Base-by-base conservation (phyloP, 2,888 invertebrate genomes). In the Nomada fucata region DNA sequence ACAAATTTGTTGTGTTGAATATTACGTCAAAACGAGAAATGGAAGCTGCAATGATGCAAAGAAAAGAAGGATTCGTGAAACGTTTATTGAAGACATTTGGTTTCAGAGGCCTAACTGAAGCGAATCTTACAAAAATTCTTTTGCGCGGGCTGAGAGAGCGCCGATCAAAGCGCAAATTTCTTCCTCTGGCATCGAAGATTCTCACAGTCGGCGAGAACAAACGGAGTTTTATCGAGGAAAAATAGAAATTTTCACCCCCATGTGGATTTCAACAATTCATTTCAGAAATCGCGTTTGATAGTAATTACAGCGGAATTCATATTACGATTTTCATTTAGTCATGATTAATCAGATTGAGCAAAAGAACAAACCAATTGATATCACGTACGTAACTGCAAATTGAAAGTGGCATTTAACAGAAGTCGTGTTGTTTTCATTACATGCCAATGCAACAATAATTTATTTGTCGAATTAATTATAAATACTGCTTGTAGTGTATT, bases 371-470 rank as follows among this genome's bases (percentile, higher is more conserved):
- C 72, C 70, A 87, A 83, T 85, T 76, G 78, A 86, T 85, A 79
- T 83, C 79, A 71, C 57, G 72, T 29, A 7, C 7, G 7, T 36
- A 57, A 69, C 29, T 72, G 84, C 65, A 59, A 86, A 80, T 76
- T 70, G 75, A 84, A 79, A 84, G 63, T 71, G 53, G 67, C 57
- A 57, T 61, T 82, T 79, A 76, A 83, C 79, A 76, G 68, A 68
- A 79, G 79, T 71, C 15, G 59, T n/a, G 59, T 4, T 71, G 65
- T 67, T 78, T 84, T 78, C 61, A 29, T 72, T 73, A 15, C 57
- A n/a, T 52, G 5, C 57, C 20, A 60, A 72, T 23, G 53, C 61
- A 59, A 63, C 15, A 50, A 26, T 47, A 59, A 84, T 68, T 57
- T 23, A 65, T 79, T 26, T 29, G 4, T 52, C 20, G 53, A 52